These are phyloP conservation scores for Ariolimax columbianus DNA, from an alignment of 2,888 invertebrate genomes.

Conservation along the genomic window DNA sequence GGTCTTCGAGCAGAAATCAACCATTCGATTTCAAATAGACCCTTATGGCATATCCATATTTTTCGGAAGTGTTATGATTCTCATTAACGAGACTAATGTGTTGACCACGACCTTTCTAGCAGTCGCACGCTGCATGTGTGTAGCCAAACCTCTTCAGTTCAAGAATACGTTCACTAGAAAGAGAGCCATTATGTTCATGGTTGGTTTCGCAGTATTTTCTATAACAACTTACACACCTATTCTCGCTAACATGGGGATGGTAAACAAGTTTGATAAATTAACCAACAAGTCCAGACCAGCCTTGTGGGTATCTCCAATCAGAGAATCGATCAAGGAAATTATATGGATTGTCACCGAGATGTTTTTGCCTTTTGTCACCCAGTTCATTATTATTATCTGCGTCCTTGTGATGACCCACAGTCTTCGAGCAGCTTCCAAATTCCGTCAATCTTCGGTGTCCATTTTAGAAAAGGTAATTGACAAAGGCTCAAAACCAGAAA, in stretches of 20 bases:
- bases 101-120: conserved; percentile 7
- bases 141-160: conserved; percentile 12
- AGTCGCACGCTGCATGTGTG: conserved; percentile 19
- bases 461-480: background rate
- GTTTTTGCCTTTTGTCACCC: conserved; percentile 19
- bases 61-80: conserved; percentile 10
- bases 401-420: conserved; percentile 8
- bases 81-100: conserved; percentile 10
- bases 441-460: background rate
- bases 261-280: background rate
- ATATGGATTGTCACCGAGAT: conserved; percentile 15
- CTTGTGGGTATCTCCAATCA: conserved; percentile 11
- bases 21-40: background rate
- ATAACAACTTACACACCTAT: conserved; percentile 3
- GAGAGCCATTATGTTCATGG: conserved; percentile 18
- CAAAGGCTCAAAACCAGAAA: background rate
- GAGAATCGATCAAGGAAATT: conserved; percentile 24
- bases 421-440: conserved; percentile 15
- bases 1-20: conserved; percentile 3
- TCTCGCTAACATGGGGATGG: conserved; percentile 22
- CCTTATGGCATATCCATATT: conserved; percentile 13
- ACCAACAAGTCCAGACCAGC: conserved; percentile 10
- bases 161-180: conserved; percentile 5
- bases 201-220: background rate
- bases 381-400: conserved; percentile 30